Evolutionary conservation across 92 coral and sea anemone species (phyloP), one percentile per base, ranked within the genome.

Genomic region (Parazoanthus darwini): DNA sequence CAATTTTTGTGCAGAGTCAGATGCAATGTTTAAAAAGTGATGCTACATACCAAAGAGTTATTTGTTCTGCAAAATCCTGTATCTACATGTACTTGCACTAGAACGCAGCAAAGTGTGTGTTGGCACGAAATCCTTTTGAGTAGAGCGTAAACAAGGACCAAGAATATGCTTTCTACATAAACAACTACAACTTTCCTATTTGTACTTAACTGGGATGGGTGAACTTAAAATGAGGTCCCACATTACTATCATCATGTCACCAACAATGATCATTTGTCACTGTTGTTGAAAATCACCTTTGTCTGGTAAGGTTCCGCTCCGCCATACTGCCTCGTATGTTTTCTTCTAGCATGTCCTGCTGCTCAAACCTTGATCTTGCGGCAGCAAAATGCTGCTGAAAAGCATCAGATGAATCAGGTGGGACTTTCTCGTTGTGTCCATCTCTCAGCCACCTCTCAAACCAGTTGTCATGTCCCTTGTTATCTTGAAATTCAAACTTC

Each of bases 401-500:
- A 4, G 84, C 38, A 0, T 75, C 89, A 51, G 54, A 82, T 26
- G 81, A 86, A 13, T 35, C 81, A 14, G 92, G 74, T 43, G 67
- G 88, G 7, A 84, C 11, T 25, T 91, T 81, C 26, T 58, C 71
- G 5, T 48, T 59, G 1, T 87, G 91, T 33, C 86, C 90, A 10
- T 89, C 90, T 59, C 95, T 87, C 16, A 95, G 91, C 98, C 98
- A 95, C 35, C 91, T 87, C 39, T 86, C 93, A 63, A 95, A 82
- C 96, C 96, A 95, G 88, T 94, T 90, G 68, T 90, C 93, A n/a
- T 77, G 81, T 16, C 72, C 73, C 14, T 5, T 23, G 2, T 58
- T 59, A 4, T 80, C 72, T 33, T 56, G 85, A 15, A 29, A 35
- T 9, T 80, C 72, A 54, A 58, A 42, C 8, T 77, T 79, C 18